Evolutionary conservation across 2,797 vertebrate genomes (phyloP).

Genomic region (Morus bassanus): DNA sequence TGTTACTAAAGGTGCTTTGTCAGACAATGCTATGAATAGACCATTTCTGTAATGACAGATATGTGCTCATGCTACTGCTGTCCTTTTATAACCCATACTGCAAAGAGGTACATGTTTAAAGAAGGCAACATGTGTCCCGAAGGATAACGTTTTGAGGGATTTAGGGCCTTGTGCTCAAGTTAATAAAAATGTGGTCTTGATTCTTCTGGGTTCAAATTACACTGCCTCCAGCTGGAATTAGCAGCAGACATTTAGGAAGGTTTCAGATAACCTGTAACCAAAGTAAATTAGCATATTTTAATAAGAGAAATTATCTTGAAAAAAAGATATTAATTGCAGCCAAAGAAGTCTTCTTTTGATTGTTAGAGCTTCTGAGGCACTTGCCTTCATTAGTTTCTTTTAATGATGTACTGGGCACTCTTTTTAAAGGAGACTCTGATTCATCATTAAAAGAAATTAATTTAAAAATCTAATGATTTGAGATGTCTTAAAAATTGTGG

Average conservation of each 20-base stretch:
- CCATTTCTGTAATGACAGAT: neutral
- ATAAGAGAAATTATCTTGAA: constrained; percentile 43
- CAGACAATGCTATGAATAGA: neutral
- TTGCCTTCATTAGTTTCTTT: constrained; percentile 45
- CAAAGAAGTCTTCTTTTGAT: constrained; percentile 45
- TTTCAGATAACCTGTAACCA: constrained; percentile 60
- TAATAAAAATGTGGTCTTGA: constrained; percentile 17
- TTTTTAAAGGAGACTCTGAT: neutral
- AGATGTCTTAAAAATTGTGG: neutral
- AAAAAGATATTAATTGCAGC: constrained; percentile 52
- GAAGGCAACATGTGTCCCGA: neutral
- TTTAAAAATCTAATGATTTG: constrained; percentile 29
- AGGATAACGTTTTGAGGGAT: constrained; percentile 20
- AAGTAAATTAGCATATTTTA: constrained; percentile 67
- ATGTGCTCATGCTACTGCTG: neutral
- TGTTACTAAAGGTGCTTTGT: constrained; percentile 32
- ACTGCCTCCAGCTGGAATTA: constrained; percentile 36
- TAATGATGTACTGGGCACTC: neutral
- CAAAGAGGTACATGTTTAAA: neutral
- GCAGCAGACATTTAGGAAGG: constrained; percentile 10
- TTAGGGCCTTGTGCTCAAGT: neutral
- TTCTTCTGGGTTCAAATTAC: constrained; percentile 46
- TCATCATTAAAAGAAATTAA: constrained; percentile 42
- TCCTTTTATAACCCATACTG: neutral
- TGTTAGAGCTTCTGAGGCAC: constrained; percentile 39